Conservation (phyloP, 2,888 invertebrate genomes). For the Acrocyrtus sp. region DNA sequence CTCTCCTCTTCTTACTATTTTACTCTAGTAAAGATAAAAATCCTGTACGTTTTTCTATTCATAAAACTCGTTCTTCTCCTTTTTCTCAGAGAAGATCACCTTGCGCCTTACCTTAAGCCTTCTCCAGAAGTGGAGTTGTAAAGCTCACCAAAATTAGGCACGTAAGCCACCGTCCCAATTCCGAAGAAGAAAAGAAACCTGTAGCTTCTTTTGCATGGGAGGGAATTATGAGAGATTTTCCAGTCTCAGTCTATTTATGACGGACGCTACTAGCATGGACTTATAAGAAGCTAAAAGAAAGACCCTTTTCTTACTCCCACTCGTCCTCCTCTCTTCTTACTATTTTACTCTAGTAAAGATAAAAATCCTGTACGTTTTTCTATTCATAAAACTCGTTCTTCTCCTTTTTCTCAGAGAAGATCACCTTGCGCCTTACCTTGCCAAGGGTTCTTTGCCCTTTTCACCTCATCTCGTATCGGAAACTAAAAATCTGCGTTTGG, state of each 20-base stretch:
- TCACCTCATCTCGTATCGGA: constrained; percentile 18
- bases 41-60: neutral
- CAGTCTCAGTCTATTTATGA: too few relatives aligned
- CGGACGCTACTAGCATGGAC: too few relatives aligned
- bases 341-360: neutral
- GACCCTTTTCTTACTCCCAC: too few relatives aligned
- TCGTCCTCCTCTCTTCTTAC: neutral
- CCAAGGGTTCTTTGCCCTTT: constrained; percentile 42
- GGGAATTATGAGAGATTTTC: constrained; percentile 8
- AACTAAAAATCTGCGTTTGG: neutral
- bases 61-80: neutral
- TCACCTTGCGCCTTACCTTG: constrained; percentile 38
- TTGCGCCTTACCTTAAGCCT: neutral
- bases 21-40: neutral
- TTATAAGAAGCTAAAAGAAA: too few relatives aligned
- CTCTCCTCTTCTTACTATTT: too few relatives aligned
- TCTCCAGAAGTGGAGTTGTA: neutral
- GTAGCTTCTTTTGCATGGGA: neutral
- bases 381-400: neutral
- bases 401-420: constrained; percentile 1
- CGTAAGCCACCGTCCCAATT: neutral
- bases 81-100: neutral
- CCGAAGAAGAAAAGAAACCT: neutral
- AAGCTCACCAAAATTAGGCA: neutral
- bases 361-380: neutral